These are phyloP conservation scores for Trachelus stipa DNA, from an alignment of 2,888 invertebrate genomes.

Conservation along the genomic window DNA sequence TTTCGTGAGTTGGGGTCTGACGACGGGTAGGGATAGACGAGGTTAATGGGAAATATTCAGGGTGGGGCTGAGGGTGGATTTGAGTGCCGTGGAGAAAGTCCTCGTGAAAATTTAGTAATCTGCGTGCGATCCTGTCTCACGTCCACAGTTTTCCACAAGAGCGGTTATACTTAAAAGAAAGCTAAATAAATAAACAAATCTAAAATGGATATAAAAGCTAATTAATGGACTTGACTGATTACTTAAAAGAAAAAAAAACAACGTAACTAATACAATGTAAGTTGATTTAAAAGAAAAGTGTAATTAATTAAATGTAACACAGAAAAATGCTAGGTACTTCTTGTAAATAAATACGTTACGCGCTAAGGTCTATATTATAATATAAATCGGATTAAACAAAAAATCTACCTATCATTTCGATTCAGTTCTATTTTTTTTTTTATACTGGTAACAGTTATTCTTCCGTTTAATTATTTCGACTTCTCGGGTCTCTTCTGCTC, in stretches of 20 bases:
- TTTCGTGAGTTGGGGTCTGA: not conserved
- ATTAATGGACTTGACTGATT: constrained; percentile 55
- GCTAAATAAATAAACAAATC: constrained; percentile 35
- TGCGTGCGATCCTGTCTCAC: constrained; percentile 12
- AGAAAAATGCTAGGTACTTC: constrained; percentile 40
- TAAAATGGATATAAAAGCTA: constrained; percentile 38
- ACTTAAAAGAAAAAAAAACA: constrained; percentile 42
- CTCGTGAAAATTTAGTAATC: not conserved
- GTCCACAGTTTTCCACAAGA: constrained; percentile 35
- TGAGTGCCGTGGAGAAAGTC: not conserved
- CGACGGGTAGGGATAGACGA: not conserved
- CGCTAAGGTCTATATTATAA: constrained; percentile 43
- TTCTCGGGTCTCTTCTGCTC: not conserved
- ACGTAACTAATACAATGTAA: constrained; percentile 35
- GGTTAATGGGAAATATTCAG: not conserved
- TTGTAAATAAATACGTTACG: constrained; percentile 43
- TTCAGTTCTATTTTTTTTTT: not conserved
- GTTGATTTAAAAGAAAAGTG: constrained; percentile 34
- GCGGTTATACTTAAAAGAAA: constrained; percentile 46
- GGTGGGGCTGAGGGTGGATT: not conserved
- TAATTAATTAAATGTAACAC: constrained; percentile 31
- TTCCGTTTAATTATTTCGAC: not conserved
- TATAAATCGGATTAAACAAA: constrained; percentile 24
- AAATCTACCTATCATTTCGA: not conserved
- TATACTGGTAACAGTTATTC: not conserved